phyloP scores from a whole-genome alignment of 2,797 vertebrate genomes.

The Crossoptilon crossoptilon region DNA sequence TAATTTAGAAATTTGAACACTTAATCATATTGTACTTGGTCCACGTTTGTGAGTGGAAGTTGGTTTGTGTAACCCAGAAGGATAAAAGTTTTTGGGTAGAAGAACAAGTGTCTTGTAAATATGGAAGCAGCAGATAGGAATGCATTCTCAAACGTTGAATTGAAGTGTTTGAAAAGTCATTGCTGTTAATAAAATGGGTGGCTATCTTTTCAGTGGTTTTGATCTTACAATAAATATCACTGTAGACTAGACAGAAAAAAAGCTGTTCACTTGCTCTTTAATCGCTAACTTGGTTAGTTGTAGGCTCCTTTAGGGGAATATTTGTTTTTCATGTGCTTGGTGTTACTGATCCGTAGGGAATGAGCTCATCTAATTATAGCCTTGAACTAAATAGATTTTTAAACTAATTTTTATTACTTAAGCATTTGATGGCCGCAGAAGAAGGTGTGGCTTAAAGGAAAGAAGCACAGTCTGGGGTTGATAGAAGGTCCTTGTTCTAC shows the following conservation, averaged over 20 bases:
- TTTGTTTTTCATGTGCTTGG: neutral
- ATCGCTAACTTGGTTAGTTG: neutral
- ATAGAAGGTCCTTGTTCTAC: neutral
- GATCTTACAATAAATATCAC: neutral
- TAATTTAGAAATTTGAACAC: neutral
- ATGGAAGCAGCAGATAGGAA: accelerated
- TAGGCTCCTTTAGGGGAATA: neutral
- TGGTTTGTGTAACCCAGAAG: neutral
- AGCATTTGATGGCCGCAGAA: neutral
- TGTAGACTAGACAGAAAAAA: neutral
- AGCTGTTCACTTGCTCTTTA: neutral
- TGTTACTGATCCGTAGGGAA: neutral
- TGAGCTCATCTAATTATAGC: neutral
- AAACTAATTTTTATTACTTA: neutral
- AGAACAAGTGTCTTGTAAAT: neutral
- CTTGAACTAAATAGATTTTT: neutral
- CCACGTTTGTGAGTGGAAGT: accelerated
- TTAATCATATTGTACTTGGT: neutral
- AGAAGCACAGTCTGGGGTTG: neutral
- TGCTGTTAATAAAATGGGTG: neutral
- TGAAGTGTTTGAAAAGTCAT: neutral
- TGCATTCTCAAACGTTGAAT: neutral
- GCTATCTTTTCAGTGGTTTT: neutral
- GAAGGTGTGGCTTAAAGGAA: neutral
- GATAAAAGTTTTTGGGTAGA: neutral